phyloP scores from a whole-genome alignment of 2,888 invertebrate genomes.

The Isotomurus palustris region DNA sequence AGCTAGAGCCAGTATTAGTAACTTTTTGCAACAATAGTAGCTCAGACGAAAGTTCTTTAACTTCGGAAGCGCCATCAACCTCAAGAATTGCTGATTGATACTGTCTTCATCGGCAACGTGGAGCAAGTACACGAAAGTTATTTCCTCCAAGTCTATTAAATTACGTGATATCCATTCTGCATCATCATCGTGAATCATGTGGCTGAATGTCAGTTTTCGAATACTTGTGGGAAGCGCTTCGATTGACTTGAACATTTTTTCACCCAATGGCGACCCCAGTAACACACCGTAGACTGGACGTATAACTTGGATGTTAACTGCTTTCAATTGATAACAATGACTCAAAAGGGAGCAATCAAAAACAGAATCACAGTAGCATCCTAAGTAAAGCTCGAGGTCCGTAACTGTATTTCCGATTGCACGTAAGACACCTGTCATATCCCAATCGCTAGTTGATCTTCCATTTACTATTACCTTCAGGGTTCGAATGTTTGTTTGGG shows the following conservation, averaged over 20 bases:
- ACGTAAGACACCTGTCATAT: slow-evolving; percentile 6
- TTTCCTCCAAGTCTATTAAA: background rate
- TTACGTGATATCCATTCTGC: background rate
- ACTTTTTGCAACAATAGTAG: background rate
- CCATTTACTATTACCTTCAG: slow-evolving; percentile 9
- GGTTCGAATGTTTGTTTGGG: slow-evolving; percentile 13
- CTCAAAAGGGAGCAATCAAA: slow-evolving; percentile 17
- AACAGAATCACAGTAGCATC: background rate
- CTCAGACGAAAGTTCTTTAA: background rate
- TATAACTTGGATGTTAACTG: slow-evolving; percentile 9
- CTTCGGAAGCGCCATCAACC: background rate
- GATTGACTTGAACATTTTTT: background rate
- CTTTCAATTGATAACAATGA: slow-evolving; percentile 4
- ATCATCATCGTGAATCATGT: background rate
- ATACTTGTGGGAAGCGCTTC: background rate
- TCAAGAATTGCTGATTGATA: background rate
- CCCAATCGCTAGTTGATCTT: background rate
- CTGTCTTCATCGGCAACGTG: background rate
- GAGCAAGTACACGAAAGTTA: background rate
- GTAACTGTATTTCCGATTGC: slow-evolving; percentile 10
- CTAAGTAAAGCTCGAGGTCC: slow-evolving; percentile 9
- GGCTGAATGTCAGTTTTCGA: background rate
- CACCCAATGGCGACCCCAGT: background rate
- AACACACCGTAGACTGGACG: background rate
- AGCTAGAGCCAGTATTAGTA: no score